These are phyloP conservation scores for Drosophila erecta DNA, from an alignment of 1,140 invertebrate species.

Conservation along the genomic window DNA sequence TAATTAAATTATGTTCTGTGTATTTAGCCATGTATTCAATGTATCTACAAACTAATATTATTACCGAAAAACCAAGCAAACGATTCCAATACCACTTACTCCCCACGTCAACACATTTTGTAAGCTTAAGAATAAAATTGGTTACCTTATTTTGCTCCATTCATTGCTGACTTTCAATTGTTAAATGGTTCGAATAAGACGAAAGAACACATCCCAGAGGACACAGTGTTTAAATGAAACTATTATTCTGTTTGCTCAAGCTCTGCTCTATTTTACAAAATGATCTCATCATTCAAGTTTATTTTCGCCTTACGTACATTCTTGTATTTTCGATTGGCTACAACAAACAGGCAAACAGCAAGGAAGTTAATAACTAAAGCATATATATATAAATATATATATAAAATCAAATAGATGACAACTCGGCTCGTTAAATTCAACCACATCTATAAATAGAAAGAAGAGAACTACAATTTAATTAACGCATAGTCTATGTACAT, in stretches of 20 bases:
- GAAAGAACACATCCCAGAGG: slow-evolving; percentile 20
- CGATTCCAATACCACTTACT: slow-evolving; percentile 23
- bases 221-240: slow-evolving; percentile 40
- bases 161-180: slow-evolving; percentile 72
- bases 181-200: slow-evolving; percentile 21
- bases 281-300: slow-evolving; percentile 85
- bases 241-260: slow-evolving; percentile 59
- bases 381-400: slow-evolving; percentile 15
- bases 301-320: slow-evolving; percentile 81
- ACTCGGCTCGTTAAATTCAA: slow-evolving; percentile 69
- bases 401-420: slow-evolving; percentile 33
- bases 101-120: slow-evolving; percentile 24
- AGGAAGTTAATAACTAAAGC: slow-evolving; percentile 38
- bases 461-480: slow-evolving; percentile 69
- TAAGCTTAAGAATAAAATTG: slow-evolving; percentile 41
- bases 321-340: slow-evolving; percentile 53
- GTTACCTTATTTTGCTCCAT: slow-evolving; percentile 50
- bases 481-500: slow-evolving; percentile 80
- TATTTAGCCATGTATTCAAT: slow-evolving; percentile 35
- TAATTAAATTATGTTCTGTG: slow-evolving; percentile 33
- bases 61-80: slow-evolving; percentile 16
- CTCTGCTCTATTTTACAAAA: slow-evolving; percentile 73
- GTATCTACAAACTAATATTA: slow-evolving; percentile 34
- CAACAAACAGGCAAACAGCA: slow-evolving; percentile 46
- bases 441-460: slow-evolving; percentile 71